phyloP scores from a whole-genome alignment of 2,888 invertebrate species.

The Synanthedon vespiformis region DNA sequence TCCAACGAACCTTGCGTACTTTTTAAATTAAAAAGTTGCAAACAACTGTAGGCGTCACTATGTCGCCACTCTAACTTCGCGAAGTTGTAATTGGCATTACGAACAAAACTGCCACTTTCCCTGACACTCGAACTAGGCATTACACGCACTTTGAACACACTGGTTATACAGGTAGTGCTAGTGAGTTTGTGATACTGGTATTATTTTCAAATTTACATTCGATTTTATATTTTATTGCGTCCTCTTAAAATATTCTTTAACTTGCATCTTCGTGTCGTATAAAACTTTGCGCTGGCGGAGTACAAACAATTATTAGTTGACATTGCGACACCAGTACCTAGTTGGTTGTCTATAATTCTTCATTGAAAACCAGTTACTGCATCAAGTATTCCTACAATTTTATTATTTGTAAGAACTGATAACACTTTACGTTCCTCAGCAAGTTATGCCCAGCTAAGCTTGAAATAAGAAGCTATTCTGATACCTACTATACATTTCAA shows the following conservation, averaged over 20 bases:
- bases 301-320: too few relatives aligned
- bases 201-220: too few relatives aligned
- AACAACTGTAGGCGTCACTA: too few relatives aligned
- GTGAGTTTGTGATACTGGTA: not conserved
- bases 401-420: not conserved
- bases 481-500: too few relatives aligned
- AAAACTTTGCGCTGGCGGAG: too few relatives aligned
- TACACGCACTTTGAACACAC: not conserved
- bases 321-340: too few relatives aligned
- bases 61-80: not conserved
- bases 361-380: not conserved
- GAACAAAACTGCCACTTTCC: not conserved
- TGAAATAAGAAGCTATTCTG: not conserved
- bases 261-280: too few relatives aligned
- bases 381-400: not conserved
- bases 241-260: too few relatives aligned
- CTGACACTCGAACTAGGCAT: not conserved
- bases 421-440: not conserved
- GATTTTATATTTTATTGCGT: too few relatives aligned
- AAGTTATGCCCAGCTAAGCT: not conserved
- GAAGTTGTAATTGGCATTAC: not conserved
- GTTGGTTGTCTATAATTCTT: too few relatives aligned
- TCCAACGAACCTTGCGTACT: too few relatives aligned
- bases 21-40: too few relatives aligned
- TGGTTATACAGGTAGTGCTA: not conserved